Base-by-base conservation (phyloP, 1,140 invertebrate species). In the Hypsibius dujardini region DNA sequence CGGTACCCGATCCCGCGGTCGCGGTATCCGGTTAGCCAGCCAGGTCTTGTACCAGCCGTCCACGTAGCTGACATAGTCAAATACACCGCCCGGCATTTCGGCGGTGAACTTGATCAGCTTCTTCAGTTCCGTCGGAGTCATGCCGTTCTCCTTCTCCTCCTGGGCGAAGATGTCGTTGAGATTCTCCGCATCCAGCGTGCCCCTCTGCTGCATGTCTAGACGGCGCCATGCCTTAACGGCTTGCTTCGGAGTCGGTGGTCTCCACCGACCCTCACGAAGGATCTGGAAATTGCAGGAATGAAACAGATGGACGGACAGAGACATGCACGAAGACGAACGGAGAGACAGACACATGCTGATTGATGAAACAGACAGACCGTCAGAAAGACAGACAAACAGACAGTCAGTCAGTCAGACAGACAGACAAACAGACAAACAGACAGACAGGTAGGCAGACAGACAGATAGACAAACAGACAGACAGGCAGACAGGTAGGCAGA, bases 51-150 rank as follows among this genome's bases (percentile, higher is more conserved):
- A 56, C 50, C 50, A 56, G 50, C n/a, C 7, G 50, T 56, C 50
- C 50, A 56, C 50, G 50, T 56, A 56, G 50, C n/a, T 56, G 50
- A 56, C 50, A 56, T 56, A 56, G 50, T 56, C 50, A 7, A 56
- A 12, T n/a, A 12, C 50, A 56, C 50, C 50, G n/a, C 50, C 50
- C 50, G 50, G 50, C 50, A 56, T 56, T 56, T 56, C 50, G n/a
- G 7, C n/a, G n/a, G n/a, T n/a, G 7, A 7, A 56, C 50, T 56
- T 7, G 7, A 56, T 56, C 50, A 56, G 7, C 50, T n/a, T 7
- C n/a, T 56, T 56, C 50, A 56, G 50, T n/a, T 56, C 50, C 7
- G 50, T 56, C n/a, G 50, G 50, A n/a, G 50, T 12, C 50, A 56
- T 56, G 50, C 50, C 50, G 50, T 56, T 56, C 7, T 56, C 50